Evolutionary conservation across 2,113 vertebrate species (phyloP).

Genomic region (Dasyprocta punctata): DNA sequence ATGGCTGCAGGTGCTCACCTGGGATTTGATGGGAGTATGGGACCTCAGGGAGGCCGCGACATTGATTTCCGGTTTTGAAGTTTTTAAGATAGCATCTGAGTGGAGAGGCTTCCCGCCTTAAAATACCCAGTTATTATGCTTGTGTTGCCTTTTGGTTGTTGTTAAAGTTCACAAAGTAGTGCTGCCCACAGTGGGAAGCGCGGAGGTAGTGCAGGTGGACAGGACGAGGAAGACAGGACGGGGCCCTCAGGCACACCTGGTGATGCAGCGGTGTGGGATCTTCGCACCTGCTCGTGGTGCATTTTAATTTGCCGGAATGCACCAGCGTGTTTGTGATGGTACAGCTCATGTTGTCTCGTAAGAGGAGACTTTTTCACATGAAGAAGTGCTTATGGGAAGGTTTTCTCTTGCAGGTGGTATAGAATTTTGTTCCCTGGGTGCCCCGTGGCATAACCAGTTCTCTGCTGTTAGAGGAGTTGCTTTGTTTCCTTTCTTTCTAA

Average conservation of each 20-base stretch:
- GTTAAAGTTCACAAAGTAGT: not conserved
- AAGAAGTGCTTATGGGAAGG: not conserved
- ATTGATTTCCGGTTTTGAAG: not conserved
- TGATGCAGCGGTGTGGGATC: accelerated
- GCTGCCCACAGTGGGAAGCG: not conserved
- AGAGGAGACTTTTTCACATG: not conserved
- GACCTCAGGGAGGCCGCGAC: accelerated
- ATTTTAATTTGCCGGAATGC: not conserved
- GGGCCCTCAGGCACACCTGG: accelerated
- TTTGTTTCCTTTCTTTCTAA: not conserved
- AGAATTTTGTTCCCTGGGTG: not conserved
- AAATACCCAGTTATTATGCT: not conserved
- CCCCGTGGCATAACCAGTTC: accelerated
- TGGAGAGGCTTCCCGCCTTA: not conserved
- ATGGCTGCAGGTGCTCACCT: accelerated
- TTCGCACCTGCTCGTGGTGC: not conserved
- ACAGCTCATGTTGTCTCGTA: not conserved
- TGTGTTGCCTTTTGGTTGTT: not conserved
- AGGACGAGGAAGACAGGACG: not conserved
- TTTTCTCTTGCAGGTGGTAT: accelerated
- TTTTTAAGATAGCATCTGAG: not conserved
- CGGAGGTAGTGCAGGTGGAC: not conserved
- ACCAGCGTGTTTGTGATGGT: accelerated
- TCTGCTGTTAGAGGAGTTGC: not conserved
- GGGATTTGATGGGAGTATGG: not conserved